These are phyloP conservation scores for Eptesicus fuscus DNA, from an alignment of 2,113 vertebrate species.

Conservation along the genomic window DNA sequence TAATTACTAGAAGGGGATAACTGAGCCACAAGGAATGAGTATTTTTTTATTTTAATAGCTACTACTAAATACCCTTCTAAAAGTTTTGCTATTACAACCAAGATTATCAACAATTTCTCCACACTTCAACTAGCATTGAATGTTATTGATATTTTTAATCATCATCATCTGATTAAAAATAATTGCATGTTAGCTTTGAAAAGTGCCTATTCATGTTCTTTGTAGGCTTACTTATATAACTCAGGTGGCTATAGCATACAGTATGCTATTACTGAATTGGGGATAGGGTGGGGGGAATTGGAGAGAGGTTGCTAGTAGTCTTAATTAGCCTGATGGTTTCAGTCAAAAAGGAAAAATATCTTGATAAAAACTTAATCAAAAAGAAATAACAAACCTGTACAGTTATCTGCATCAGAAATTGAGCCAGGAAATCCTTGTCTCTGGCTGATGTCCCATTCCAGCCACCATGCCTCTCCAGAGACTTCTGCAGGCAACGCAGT, in stretches of 20 bases:
- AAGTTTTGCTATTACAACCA: not conserved
- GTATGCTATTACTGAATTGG: not conserved
- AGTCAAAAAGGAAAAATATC: not conserved
- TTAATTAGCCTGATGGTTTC: not conserved
- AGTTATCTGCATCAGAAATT: not conserved
- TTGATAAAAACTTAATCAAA: not conserved
- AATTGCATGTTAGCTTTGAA: not conserved
- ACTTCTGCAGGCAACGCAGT: not conserved
- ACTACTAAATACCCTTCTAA: not conserved
- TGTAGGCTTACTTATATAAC: not conserved
- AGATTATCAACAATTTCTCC: not conserved
- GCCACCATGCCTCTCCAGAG: not conserved
- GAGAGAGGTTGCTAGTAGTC: not conserved
- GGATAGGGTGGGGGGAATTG: not conserved
- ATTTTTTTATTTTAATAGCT: conserved; percentile 7
- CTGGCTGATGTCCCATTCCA: not conserved
- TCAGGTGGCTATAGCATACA: not conserved
- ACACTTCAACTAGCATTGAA: not conserved
- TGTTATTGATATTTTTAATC: not conserved
- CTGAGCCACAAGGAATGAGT: not conserved
- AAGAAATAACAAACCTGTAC: not conserved
- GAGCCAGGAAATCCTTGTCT: not conserved
- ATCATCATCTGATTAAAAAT: not conserved
- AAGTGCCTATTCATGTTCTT: not conserved
- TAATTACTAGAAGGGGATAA: not conserved